Base-by-base conservation (phyloP, 1,140 invertebrate species). In the Trichonephila clavipes region DNA sequence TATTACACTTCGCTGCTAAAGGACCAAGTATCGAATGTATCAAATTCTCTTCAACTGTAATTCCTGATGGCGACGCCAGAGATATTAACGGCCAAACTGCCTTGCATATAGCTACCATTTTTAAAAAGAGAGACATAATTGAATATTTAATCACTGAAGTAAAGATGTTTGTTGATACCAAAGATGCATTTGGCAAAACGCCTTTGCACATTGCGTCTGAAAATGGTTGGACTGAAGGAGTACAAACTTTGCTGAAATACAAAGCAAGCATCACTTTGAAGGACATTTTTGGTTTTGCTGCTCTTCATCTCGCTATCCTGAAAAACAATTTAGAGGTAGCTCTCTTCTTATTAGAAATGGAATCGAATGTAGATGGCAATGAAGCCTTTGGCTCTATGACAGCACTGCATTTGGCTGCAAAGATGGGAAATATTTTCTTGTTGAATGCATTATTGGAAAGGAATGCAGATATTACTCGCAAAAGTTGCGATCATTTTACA, bases 211-310 rank as follows among this genome's bases (percentile, higher is more conserved):
- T 98, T 0, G 98, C 98, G 2, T 98, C 98, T 1, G 96, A 97
- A 94, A 98, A 98, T 95, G 99, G 99, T 0, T 99, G 99, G 95
- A 98, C 98, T 6, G 98, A 98, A 8, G 99, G 99, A 94, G 99
- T 99, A 94, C 99, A 98, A 95, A 98, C 98, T 0, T 96, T 99
- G 19, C 96, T 99, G n/a, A 97, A 98, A 95, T 98, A 99, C 96
- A 99, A 99, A 85, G 99, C 99, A 96, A 98, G 98, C 96, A 99
- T 99, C 0, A 98, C 99, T 95, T 97, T 98, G 19, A 98, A 97
- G 64, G 99, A 98, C 10, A 99, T 98, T 96, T 98, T 98, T 96
- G 97, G 97, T 83, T 34, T 34, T 51, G 8, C 87, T 51, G 96
- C 19, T 4, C 12, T 59, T 66, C 94, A 95, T 12, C 12, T 10